phyloP scores from a whole-genome alignment of 2,797 vertebrate genomes.

The Botia kubotai region DNA sequence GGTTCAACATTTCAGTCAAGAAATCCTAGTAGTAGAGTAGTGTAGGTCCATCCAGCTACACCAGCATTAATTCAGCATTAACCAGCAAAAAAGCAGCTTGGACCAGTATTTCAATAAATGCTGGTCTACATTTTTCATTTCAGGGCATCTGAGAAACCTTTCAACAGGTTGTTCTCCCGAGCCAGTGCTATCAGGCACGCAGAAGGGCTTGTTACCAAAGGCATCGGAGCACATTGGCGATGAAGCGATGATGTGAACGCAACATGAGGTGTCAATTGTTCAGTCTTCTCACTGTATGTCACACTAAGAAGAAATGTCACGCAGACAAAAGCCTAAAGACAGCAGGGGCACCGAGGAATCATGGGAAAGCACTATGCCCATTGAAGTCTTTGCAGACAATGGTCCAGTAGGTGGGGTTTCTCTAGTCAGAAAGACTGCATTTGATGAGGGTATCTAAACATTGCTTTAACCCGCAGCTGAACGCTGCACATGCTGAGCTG shows the following conservation, averaged over 20 bases:
- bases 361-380: constrained; percentile 11
- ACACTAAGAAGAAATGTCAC: neutral
- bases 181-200: neutral
- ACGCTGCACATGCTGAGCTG: constrained; percentile 32
- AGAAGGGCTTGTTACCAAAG: neutral
- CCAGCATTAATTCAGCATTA: neutral
- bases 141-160: neutral
- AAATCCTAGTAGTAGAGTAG: too few species aligned
- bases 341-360: constrained; percentile 13
- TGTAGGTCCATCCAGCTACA: neutral
- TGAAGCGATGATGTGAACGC: constrained; percentile 28
- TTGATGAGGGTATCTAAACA: constrained; percentile 48
- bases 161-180: neutral
- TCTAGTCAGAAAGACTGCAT: neutral
- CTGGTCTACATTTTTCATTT: neutral
- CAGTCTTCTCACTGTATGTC: constrained; percentile 3
- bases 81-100: neutral
- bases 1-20: too few species aligned
- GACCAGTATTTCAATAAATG: neutral
- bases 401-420: neutral
- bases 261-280: constrained; percentile 18
- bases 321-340: constrained; percentile 23
- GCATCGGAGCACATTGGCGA: constrained; percentile 2
- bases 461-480: constrained; percentile 45
- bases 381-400: constrained; percentile 40